phyloP scores from a whole-genome alignment of 2,113 vertebrate genomes.

The Leptodactylus fuscus region DNA sequence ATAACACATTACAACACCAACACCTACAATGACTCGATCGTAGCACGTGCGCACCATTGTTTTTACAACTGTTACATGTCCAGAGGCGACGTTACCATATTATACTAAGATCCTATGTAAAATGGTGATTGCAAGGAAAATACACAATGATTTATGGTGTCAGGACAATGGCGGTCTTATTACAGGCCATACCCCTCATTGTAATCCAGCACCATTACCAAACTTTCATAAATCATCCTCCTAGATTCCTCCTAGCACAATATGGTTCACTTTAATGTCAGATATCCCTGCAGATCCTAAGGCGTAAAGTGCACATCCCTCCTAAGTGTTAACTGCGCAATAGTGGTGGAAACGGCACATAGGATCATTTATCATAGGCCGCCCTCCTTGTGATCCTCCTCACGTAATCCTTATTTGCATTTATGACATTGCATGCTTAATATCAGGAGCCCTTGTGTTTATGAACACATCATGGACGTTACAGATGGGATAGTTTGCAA shows the following conservation, averaged over 20 bases:
- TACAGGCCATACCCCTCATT: background rate
- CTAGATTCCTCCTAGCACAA: background rate
- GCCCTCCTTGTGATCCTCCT: background rate
- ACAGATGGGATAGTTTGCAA: conserved; percentile 4
- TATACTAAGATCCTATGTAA: background rate
- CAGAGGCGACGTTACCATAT: background rate
- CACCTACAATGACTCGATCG: background rate
- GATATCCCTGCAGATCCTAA: background rate
- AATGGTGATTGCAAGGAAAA: background rate
- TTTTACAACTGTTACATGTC: background rate
- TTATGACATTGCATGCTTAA: background rate
- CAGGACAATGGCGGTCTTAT: background rate
- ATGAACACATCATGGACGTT: background rate
- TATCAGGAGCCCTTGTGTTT: background rate
- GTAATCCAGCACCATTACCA: background rate
- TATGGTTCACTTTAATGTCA: background rate
- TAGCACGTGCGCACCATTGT: background rate
- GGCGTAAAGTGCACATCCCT: background rate
- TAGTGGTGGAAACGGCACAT: background rate
- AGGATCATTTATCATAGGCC: background rate
- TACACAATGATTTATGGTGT: background rate
- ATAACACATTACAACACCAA: background rate
- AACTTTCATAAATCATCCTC: background rate
- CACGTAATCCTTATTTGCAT: conserved; percentile 8
- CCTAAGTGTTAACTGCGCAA: background rate